Percentiles rank a stretch among this genome's conserved stretches.
These are phyloP conservation scores for Agonopterix heracliana DNA, from an alignment of 2,888 invertebrate species.

Conservation along the genomic window DNA sequence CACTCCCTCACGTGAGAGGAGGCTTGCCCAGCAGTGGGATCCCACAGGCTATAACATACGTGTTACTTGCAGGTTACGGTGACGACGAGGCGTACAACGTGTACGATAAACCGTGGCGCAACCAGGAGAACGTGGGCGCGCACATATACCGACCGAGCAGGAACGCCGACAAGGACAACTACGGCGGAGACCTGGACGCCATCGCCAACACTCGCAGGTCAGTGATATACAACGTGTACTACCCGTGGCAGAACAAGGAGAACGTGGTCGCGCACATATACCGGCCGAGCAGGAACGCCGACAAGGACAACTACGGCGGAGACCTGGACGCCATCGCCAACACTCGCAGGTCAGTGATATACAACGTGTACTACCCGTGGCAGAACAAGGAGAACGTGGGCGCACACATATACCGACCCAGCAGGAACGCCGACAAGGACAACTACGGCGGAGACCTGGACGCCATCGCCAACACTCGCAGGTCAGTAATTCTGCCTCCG, in stretches of 20 bases:
- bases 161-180: conserved; percentile 92
- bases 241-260: conserved; percentile 80
- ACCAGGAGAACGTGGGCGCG: conserved; percentile 88
- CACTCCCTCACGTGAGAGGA: too few relatives aligned
- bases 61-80: conserved; percentile 82
- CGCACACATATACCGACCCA: conserved; percentile 92
- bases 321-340: conserved; percentile 93
- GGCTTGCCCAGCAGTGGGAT: too few relatives aligned
- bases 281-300: conserved; percentile 89
- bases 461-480: conserved; percentile 89
- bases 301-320: conserved; percentile 93
- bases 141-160: conserved; percentile 93
- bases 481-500: conserved; percentile 80
- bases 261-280: conserved; percentile 93
- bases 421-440: conserved; percentile 91
- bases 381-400: conserved; percentile 90
- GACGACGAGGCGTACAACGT: conserved; percentile 99
- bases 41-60: too few relatives aligned
- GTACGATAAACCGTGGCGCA: conserved; percentile 99
- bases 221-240: not conserved
- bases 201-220: conserved; percentile 90
- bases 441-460: conserved; percentile 95
- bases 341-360: conserved; percentile 88
- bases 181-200: conserved; percentile 93
- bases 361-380: conserved; percentile 99